Conservation (phyloP, 2,113 vertebrate genomes). For the Anser brachyrhynchus region DNA sequence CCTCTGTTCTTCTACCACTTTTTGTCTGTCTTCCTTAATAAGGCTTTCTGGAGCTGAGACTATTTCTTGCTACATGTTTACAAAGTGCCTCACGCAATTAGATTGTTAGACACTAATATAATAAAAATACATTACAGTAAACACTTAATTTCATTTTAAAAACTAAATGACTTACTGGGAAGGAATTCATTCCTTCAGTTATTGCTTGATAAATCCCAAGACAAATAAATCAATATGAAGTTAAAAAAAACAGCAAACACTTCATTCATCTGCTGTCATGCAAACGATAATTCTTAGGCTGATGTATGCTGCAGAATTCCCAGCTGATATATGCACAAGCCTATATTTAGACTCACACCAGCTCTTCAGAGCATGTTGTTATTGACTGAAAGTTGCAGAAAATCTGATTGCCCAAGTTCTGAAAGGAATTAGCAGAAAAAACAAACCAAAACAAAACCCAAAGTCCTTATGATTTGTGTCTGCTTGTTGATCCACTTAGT, state of each 20-base stretch:
- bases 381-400: constrained; percentile 2
- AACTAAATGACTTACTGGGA: constrained; percentile 25
- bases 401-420: background rate
- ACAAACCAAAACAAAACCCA: background rate
- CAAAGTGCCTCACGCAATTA: constrained; percentile 12
- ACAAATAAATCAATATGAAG: constrained; percentile 52
- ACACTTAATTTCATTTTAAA: constrained; percentile 45
- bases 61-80: background rate
- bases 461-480: background rate
- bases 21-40: background rate
- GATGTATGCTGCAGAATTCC: background rate
- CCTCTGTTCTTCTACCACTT: background rate
- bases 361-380: constrained; percentile 1
- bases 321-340: background rate
- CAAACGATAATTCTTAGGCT: constrained; percentile 11
- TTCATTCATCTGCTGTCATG: constrained; percentile 23
- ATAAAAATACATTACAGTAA: constrained; percentile 44
- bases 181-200: constrained; percentile 46
- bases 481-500: background rate
- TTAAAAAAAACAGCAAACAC: background rate
- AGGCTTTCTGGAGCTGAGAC: background rate
- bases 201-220: constrained; percentile 56
- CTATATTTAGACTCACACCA: constrained; percentile 6
- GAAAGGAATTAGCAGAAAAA: background rate
- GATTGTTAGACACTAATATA: constrained; percentile 48